Conservation (phyloP, 2,113 vertebrate genomes). For the Pterocles orientalis region DNA sequence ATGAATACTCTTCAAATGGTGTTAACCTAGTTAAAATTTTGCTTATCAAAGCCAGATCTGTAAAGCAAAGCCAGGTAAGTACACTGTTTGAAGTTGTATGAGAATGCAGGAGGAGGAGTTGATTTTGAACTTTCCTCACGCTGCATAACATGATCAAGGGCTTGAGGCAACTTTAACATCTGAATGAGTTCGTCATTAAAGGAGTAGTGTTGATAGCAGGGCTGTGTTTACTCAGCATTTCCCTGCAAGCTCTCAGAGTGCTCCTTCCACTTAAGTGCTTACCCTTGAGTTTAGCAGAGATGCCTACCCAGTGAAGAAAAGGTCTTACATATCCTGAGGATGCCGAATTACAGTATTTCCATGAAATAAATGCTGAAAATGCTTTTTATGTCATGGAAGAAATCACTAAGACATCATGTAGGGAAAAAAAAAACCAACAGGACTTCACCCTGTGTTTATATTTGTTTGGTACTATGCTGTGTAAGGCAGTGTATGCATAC, state of each 20-base stretch:
- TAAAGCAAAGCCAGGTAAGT: slow-evolving; percentile 53
- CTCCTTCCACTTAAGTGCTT: background rate
- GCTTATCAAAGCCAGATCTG: slow-evolving; percentile 55
- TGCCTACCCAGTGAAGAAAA: background rate
- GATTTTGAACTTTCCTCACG: slow-evolving; percentile 20
- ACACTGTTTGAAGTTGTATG: slow-evolving; percentile 19
- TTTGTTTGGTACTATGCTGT: background rate
- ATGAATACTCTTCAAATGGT: slow-evolving; percentile 5
- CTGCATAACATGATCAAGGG: slow-evolving; percentile 4
- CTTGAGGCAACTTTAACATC: slow-evolving; percentile 45
- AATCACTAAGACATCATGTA: background rate
- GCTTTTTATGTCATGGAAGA: background rate
- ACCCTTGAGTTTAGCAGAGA: background rate
- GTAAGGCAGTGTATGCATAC: background rate
- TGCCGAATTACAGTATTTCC: background rate
- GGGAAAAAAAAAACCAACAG: background rate
- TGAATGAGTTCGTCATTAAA: slow-evolving; percentile 22
- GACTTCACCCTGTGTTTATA: background rate
- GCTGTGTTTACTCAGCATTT: slow-evolving; percentile 52
- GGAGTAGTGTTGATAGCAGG: background rate
- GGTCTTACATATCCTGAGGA: background rate
- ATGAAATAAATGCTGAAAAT: background rate
- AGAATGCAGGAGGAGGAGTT: slow-evolving; percentile 22
- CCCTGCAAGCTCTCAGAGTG: background rate
- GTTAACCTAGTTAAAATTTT: slow-evolving; percentile 44